Percentiles rank a stretch among this genome's conserved stretches.
phyloP scores from a whole-genome alignment of 2,888 invertebrate species.

The Aricia artaxerxes region DNA sequence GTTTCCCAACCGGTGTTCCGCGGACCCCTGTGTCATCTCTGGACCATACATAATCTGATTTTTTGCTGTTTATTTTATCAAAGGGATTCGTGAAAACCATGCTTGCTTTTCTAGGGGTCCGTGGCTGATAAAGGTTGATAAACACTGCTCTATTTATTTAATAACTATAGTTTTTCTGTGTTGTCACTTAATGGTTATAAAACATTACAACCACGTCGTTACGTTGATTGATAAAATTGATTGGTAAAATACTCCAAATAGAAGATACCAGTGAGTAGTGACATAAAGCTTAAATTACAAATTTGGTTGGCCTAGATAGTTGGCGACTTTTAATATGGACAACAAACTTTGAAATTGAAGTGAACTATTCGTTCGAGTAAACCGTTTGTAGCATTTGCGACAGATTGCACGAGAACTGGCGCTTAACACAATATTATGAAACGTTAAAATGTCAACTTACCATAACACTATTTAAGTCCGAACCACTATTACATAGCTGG shows the following conservation, averaged over 20 bases:
- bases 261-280: not conserved
- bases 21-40: too few species aligned
- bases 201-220: not conserved
- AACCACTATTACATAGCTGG: constrained; percentile 46
- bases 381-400: constrained; percentile 64
- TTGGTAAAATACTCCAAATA: not conserved
- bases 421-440: constrained; percentile 72
- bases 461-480: constrained; percentile 65
- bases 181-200: too few species aligned
- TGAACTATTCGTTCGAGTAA: constrained; percentile 57
- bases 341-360: constrained; percentile 47
- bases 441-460: constrained; percentile 64
- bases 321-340: constrained; percentile 8
- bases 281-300: not conserved
- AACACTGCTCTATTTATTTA: too few species aligned
- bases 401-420: constrained; percentile 62
- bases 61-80: too few species aligned
- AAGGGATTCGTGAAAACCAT: too few species aligned
- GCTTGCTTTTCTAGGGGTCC: too few species aligned
- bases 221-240: not conserved
- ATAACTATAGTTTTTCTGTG: too few species aligned
- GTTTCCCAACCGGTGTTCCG: too few species aligned
- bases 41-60: too few species aligned
- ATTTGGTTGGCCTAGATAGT: constrained; percentile 15
- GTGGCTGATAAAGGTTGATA: too few species aligned